A percentile compares a stretch with the other conserved stretches of the same genome.
Evolutionary conservation across 2,113 vertebrate species (phyloP).

Genomic region (Dissostichus mawsoni): DNA sequence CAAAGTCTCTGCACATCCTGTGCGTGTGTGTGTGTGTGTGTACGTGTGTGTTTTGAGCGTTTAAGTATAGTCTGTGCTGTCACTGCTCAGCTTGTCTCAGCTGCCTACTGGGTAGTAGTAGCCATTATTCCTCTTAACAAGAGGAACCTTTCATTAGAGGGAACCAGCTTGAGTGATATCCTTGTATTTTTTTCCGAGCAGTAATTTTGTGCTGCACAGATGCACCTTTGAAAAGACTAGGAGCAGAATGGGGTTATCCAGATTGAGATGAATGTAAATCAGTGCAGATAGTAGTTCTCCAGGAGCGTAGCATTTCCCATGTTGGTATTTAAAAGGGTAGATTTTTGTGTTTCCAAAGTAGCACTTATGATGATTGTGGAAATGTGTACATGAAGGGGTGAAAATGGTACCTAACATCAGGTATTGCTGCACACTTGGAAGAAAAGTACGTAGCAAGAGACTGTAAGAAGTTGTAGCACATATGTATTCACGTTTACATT

Average conservation of each 20-base stretch:
- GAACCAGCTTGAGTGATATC: constrained; percentile 31
- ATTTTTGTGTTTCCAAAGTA: not conserved
- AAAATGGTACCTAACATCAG: not conserved
- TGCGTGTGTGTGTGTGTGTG: not conserved
- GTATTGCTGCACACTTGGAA: not conserved
- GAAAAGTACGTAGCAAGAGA: not conserved
- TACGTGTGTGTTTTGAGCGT: constrained; percentile 13
- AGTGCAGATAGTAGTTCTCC: not conserved
- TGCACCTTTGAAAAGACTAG: not conserved
- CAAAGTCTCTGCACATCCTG: not conserved
- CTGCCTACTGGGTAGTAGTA: constrained; percentile 13
- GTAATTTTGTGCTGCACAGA: not conserved
- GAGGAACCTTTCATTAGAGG: constrained; percentile 45
- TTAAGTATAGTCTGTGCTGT: constrained; percentile 35
- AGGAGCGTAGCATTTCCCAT: constrained; percentile 1
- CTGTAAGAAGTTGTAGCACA: not conserved
- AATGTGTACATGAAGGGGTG: not conserved
- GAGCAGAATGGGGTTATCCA: not conserved
- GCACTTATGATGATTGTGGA: constrained; percentile 22
- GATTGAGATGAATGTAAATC: not conserved
- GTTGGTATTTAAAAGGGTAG: not conserved
- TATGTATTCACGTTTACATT: too few relatives aligned
- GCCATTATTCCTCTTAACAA: constrained; percentile 45
- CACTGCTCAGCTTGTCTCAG: constrained; percentile 15
- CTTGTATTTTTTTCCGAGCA: constrained; percentile 13